Conservation (phyloP, 2,888 invertebrate genomes). For the Nipponacmea schrenckii region DNA sequence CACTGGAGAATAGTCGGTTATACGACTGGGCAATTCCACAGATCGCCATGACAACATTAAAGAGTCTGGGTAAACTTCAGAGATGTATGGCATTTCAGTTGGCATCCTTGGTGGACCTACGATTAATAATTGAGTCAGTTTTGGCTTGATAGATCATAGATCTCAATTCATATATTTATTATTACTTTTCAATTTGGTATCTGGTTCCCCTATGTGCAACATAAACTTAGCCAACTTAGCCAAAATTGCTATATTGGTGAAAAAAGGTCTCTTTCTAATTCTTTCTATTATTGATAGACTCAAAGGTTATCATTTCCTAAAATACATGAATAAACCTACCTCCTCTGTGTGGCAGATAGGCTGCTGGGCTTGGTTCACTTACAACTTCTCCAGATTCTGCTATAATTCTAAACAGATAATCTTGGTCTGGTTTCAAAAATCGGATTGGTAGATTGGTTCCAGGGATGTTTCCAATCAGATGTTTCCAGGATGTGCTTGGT, state of each 20-base stretch:
- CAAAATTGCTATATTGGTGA: too few relatives aligned
- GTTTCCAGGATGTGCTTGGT: slow-evolving; percentile 58
- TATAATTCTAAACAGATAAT: slow-evolving; percentile 93
- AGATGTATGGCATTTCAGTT: slow-evolving; percentile 49
- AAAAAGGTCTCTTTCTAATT: too few relatives aligned
- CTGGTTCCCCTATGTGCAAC: too few relatives aligned
- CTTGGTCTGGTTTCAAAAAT: slow-evolving; percentile 71
- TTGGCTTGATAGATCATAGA: background rate
- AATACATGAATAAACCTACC: slow-evolving; percentile 35
- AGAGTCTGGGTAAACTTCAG: slow-evolving; percentile 50
- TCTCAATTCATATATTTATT: too few relatives aligned
- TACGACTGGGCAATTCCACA: slow-evolving; percentile 65
- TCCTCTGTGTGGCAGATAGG: slow-evolving; percentile 54
- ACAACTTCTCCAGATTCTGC: slow-evolving; percentile 96
- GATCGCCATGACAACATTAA: slow-evolving; percentile 56
- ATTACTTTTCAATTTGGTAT: too few relatives aligned
- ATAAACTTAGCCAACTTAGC: too few relatives aligned
- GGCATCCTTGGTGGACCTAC: slow-evolving; percentile 58
- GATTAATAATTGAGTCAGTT: slow-evolving; percentile 11
- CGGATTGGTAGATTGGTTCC: slow-evolving; percentile 43
- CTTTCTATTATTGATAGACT: too few relatives aligned
- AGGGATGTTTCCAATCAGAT: slow-evolving; percentile 48
- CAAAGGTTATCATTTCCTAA: too few relatives aligned
- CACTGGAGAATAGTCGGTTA: slow-evolving; percentile 67
- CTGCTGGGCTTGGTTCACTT: slow-evolving; percentile 89